Percentiles rank a stretch among this genome's conserved stretches.
These are phyloP conservation scores for Tiliqua scincoides DNA, from an alignment of 2,113 vertebrate species.

Conservation along the genomic window DNA sequence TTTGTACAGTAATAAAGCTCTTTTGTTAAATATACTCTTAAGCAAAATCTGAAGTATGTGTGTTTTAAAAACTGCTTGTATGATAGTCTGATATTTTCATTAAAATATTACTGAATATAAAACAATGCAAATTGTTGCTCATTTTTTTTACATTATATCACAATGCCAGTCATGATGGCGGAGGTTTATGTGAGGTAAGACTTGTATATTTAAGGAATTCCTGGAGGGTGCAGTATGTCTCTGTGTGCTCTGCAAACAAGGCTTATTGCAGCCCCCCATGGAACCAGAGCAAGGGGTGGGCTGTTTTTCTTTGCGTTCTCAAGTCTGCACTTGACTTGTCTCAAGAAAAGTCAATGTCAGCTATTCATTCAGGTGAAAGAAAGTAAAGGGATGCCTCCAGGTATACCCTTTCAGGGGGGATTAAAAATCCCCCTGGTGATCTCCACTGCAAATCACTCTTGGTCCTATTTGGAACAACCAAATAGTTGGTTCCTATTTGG, in stretches of 20 bases:
- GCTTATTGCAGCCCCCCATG: too few relatives aligned
- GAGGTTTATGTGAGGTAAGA: neutral
- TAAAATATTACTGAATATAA: neutral
- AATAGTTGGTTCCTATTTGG: too few relatives aligned
- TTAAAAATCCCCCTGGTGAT: neutral
- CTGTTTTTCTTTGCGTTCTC: neutral
- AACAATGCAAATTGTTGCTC: neutral
- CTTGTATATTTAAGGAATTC: neutral
- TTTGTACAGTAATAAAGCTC: constrained; percentile 51
- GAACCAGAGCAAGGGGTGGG: too few relatives aligned
- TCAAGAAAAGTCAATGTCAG: neutral
- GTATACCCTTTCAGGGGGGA: neutral
- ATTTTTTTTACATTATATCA: neutral
- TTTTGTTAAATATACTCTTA: constrained; percentile 38
- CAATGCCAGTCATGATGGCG: neutral
- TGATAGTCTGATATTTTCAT: neutral
- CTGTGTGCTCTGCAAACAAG: too few relatives aligned
- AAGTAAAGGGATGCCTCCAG: neutral
- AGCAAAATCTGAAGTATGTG: neutral
- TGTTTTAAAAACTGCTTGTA: neutral
- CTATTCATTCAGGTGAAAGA: neutral
- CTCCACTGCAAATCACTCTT: neutral
- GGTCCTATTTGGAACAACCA: too few relatives aligned
- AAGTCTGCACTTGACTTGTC: neutral
- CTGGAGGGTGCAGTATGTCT: too few relatives aligned